Evolutionary conservation across 2,113 vertebrate genomes (phyloP).

Genomic region (Pollachius pollachius): DNA sequence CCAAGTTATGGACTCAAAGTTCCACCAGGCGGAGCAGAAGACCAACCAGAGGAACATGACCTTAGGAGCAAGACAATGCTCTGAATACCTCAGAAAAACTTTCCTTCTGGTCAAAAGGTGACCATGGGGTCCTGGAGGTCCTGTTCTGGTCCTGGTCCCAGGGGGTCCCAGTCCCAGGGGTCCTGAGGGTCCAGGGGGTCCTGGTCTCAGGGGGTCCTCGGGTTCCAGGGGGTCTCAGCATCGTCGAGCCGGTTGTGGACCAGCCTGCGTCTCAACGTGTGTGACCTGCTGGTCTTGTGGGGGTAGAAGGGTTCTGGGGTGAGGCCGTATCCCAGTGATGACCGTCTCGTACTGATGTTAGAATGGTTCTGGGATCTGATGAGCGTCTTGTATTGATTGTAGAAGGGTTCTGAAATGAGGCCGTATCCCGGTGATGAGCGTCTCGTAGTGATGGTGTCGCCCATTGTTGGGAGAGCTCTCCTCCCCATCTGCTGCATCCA

Average conservation of each 20-base stretch:
- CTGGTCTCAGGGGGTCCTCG: too few species aligned
- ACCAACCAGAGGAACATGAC: too few species aligned
- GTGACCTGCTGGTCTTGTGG: background rate
- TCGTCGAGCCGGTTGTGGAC: background rate
- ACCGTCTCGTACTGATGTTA: conserved; percentile 20
- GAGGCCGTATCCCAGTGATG: background rate
- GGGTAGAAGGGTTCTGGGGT: background rate
- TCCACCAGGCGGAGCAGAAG: too few species aligned
- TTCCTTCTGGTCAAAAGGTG: too few species aligned
- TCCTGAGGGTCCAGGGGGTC: too few species aligned
- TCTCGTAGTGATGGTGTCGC: conserved; percentile 31
- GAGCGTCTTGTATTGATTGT: background rate
- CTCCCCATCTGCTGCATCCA: conserved; percentile 63
- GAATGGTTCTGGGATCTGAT: background rate
- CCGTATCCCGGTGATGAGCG: background rate
- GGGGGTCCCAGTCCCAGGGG: too few species aligned
- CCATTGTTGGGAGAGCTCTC: conserved; percentile 67
- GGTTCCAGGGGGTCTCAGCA: too few species aligned
- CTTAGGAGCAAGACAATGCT: too few species aligned
- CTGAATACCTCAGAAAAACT: too few species aligned
- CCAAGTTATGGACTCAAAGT: too few species aligned
- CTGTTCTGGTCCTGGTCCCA: too few species aligned
- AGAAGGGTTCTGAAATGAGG: background rate
- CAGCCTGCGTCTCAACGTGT: background rate
- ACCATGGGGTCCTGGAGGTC: too few species aligned